Evolutionary conservation across 2,888 invertebrate genomes (phyloP).

Genomic region (Arge pagana): DNA sequence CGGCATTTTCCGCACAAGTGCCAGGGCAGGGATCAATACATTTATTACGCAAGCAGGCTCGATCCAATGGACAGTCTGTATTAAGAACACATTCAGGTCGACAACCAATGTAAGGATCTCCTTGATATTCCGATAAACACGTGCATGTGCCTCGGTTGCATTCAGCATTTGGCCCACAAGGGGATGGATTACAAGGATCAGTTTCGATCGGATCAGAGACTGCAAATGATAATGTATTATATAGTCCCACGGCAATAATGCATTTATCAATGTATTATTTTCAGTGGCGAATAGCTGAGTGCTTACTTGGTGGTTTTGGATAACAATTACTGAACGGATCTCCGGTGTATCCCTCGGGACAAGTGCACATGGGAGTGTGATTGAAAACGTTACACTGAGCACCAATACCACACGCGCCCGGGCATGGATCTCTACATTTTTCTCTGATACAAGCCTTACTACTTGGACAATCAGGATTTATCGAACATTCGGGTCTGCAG

Average conservation of each 20-base stretch:
- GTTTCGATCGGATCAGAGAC: constrained; percentile 38
- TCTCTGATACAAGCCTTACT: constrained; percentile 74
- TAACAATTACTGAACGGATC: constrained; percentile 67
- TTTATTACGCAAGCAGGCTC: constrained; percentile 74
- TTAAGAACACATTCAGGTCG: constrained; percentile 82
- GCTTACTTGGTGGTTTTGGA: constrained; percentile 44
- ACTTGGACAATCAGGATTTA: constrained; percentile 70
- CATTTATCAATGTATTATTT: constrained; percentile 16
- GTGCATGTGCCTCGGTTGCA: constrained; percentile 72
- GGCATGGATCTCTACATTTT: constrained; percentile 79
- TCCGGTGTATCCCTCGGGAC: constrained; percentile 69
- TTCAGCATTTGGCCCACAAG: constrained; percentile 76
- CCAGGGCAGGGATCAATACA: constrained; percentile 80
- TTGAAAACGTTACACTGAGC: constrained; percentile 68
- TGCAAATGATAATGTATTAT: constrained; percentile 5
- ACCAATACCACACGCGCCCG: constrained; percentile 74
- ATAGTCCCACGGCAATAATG: constrained; percentile 25
- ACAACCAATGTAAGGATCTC: constrained; percentile 78
- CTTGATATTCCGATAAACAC: constrained; percentile 74
- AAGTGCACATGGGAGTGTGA: constrained; percentile 74
- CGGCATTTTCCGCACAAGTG: constrained; percentile 76
- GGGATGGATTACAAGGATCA: constrained; percentile 61
- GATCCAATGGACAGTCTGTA: constrained; percentile 71
- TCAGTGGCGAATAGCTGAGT: constrained; percentile 21
- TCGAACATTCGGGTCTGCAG: constrained; percentile 70